Base-by-base conservation (phyloP, 2,888 invertebrate species). In the Plebejus anna region DNA sequence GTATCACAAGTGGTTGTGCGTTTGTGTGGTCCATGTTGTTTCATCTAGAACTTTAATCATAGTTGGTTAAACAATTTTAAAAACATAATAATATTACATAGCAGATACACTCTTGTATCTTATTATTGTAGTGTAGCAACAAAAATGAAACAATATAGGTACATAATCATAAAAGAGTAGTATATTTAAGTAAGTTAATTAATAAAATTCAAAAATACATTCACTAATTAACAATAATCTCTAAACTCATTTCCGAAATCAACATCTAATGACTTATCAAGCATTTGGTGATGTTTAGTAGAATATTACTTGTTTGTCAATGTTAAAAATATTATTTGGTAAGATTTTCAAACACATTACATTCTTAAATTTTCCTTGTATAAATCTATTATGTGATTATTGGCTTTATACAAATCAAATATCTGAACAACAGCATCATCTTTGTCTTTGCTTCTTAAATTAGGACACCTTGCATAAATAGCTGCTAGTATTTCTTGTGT, bases 361-460 rank as follows among this genome's bases (percentile, higher is more conserved):
- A 71, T 76, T 80, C n/a, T 81, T 42, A 90, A 83, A 79, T 85
- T 78, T 77, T 84, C 81, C 75, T 84, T 80, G 82, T 93, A 92
- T 70, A 89, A 79, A 80, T 90, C 87, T 78, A 91, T 80, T 22
- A 88, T 77, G 81, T 80, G 78, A 81, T 81, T 83, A 83, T 88
- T 85, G 87, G 87, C 89, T 80, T 87, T 87, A 73, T 78, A 83
- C 36, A 94, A 82, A 77, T 91, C 85, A 76, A 86, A 76, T 61
- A 94, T 85, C 79, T 92, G 88, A 55, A 94, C 82, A 75, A 94
- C 84, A 3, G 88, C 82, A 86, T 90, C 88, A 81, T 81, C 84
- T 81, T 85, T 88, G 82, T 90, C 89, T 79, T 85, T 87, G 72
- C 84, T 90, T 80, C 94, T 89, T 22, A 79, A 84, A 82, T 94